phyloP scores from a whole-genome alignment of 2,797 vertebrate genomes.

The Hephaestus fuliginosus region DNA sequence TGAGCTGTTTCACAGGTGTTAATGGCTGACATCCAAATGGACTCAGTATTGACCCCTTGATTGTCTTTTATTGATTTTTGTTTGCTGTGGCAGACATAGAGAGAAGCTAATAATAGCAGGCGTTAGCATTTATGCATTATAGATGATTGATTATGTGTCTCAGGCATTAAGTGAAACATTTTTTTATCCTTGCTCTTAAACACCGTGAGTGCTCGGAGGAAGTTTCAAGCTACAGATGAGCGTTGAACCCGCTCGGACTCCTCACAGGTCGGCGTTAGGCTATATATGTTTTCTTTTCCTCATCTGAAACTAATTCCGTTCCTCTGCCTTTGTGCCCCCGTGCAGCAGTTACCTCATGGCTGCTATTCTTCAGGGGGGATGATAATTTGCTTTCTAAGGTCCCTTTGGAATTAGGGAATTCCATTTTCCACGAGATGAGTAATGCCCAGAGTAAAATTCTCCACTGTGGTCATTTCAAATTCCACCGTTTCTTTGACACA shows the following conservation, averaged over 20 bases:
- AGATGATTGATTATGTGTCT: conserved; percentile 45
- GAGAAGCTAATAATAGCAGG: conserved; percentile 46
- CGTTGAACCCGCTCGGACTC: conserved; percentile 23
- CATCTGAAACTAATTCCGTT: conserved; percentile 58
- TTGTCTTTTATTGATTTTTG: conserved; percentile 73
- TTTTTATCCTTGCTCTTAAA: conserved; percentile 20
- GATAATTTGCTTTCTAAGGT: conserved; percentile 74
- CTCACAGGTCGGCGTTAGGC: conserved; percentile 32
- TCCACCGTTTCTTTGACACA: conserved; percentile 69
- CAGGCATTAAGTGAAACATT: conserved; percentile 6
- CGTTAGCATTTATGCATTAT: conserved; percentile 41
- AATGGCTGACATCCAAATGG: conserved; percentile 51
- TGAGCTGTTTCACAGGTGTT: conserved; percentile 35
- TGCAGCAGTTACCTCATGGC: conserved; percentile 52
- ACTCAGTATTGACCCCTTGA: conserved; percentile 63
- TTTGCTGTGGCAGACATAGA: conserved; percentile 45
- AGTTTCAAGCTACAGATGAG: conserved; percentile 20
- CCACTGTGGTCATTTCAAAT: conserved; percentile 74
- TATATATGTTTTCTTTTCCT: conserved; percentile 42
- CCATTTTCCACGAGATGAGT: conserved; percentile 75
- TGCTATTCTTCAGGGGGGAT: conserved; percentile 59
- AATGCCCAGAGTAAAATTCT: conserved; percentile 72
- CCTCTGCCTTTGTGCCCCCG: conserved; percentile 37
- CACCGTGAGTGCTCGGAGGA: not conserved
- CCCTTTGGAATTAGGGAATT: conserved; percentile 73